phyloP scores from a whole-genome alignment of 1,140 invertebrate species.

The Caenorhabditis briggsae region DNA sequence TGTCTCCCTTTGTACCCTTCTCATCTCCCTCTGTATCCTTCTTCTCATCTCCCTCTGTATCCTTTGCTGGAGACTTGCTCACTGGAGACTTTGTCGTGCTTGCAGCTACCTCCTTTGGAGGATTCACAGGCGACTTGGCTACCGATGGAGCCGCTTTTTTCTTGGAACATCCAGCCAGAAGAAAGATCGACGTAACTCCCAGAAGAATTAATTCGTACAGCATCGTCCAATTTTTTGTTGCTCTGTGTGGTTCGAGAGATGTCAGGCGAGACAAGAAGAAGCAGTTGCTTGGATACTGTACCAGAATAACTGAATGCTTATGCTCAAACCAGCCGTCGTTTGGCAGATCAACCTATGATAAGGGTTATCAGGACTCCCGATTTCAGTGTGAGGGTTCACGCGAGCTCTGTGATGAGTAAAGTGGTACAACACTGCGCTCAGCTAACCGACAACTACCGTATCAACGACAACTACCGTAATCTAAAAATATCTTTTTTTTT shows the following conservation, averaged over 20 bases:
- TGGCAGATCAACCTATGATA: background rate
- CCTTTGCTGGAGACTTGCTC: background rate
- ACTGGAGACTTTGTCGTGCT: background rate
- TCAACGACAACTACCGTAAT: no score
- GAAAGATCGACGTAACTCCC: background rate
- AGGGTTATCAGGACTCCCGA: background rate
- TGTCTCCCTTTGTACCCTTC: background rate
- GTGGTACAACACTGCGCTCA: no score
- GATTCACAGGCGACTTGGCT: background rate
- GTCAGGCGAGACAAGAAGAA: no score
- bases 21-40: background rate
- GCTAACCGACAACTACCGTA: no score
- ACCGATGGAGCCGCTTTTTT: conserved; percentile 23
- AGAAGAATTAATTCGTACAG: conserved; percentile 26
- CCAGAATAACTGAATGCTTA: no score
- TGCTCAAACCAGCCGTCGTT: no score
- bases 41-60: background rate
- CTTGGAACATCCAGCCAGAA: background rate
- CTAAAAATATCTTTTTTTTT: no score
- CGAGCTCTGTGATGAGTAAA: no score
- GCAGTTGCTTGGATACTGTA: no score
- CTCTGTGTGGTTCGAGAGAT: background rate
- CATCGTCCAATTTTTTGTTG: background rate
- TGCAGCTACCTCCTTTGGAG: background rate
- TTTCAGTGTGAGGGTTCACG: no score